Conservation (phyloP, 2,888 invertebrate genomes). For the Horisme vitalbata region DNA sequence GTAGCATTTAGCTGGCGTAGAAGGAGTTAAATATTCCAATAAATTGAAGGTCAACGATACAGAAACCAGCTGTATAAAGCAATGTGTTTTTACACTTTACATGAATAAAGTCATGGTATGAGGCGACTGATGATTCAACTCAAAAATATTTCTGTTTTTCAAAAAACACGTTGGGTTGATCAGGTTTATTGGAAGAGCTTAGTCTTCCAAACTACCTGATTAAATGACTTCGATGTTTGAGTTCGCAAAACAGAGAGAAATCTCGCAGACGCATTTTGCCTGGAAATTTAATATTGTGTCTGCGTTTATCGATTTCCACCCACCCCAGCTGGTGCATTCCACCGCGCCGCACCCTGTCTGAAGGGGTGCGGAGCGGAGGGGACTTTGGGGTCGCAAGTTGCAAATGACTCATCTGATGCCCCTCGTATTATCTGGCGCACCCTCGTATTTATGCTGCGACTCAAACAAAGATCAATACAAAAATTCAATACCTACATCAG, state of each 20-base stretch:
- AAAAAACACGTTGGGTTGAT: too few relatives aligned
- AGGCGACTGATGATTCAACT: constrained; percentile 5
- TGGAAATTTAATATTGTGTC: constrained; percentile 24
- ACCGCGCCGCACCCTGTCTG: constrained; percentile 28
- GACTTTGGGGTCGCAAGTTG: constrained; percentile 28
- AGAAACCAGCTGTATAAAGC: constrained; percentile 6
- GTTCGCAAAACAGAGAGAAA: too few relatives aligned
- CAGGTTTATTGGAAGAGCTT: too few relatives aligned
- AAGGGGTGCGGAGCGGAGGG: constrained; percentile 16
- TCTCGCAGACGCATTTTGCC: not conserved
- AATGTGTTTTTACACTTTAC: constrained; percentile 14
- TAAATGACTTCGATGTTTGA: too few relatives aligned
- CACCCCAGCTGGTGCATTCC: constrained; percentile 25
- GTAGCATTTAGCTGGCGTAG: too few relatives aligned
- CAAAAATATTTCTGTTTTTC: not conserved
- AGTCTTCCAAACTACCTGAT: too few relatives aligned
- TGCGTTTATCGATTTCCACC: constrained; percentile 45
- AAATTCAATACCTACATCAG: too few relatives aligned
- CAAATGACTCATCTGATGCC: constrained; percentile 24
- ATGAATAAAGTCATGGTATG: not conserved
- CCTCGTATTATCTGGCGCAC: too few relatives aligned
- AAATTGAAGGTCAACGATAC: not conserved
- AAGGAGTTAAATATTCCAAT: not conserved
- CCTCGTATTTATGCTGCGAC: constrained; percentile 2
- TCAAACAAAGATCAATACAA: too few relatives aligned